phyloP scores from a whole-genome alignment of 2,888 invertebrate species.

The Alsophila aescularia region DNA sequence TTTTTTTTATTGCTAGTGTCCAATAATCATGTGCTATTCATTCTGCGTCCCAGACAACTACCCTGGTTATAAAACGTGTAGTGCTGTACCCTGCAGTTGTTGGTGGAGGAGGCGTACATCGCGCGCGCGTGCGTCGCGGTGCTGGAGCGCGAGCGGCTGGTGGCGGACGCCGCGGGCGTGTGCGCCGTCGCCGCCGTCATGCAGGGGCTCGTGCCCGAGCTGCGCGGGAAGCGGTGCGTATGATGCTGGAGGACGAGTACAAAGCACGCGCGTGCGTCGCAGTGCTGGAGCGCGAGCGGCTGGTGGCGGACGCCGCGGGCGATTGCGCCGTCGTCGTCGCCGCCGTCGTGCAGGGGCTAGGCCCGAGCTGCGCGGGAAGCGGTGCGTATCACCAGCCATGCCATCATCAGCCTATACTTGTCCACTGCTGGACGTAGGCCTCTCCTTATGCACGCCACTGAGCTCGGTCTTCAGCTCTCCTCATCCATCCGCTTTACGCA shows the following conservation, averaged over 20 bases:
- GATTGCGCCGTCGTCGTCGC: slow-evolving; percentile 91
- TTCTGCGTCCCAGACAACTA: no score
- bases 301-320: slow-evolving; percentile 93
- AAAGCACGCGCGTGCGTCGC: slow-evolving; percentile 88
- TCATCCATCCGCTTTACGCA: no score
- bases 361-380: slow-evolving; percentile 90
- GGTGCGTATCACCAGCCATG: no score
- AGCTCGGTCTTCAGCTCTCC: no score
- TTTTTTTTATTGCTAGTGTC: no score
- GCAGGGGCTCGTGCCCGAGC: slow-evolving; percentile 88
- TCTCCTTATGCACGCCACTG: no score
- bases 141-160: slow-evolving; percentile 89
- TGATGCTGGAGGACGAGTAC: slow-evolving; percentile 88
- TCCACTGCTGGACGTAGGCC: no score
- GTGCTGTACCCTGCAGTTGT: slow-evolving; percentile 77
- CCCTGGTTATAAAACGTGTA: no score
- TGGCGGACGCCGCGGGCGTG: slow-evolving; percentile 93
- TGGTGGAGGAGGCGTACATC: slow-evolving; percentile 88
- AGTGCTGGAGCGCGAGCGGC: slow-evolving; percentile 89
- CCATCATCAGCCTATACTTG: no score
- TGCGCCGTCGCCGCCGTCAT: slow-evolving; percentile 90
- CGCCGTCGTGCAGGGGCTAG: slow-evolving; percentile 88
- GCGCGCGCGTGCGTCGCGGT: slow-evolving; percentile 88
- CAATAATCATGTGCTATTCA: no score
- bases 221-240: slow-evolving; percentile 88